These are phyloP conservation scores for Drosophila burlai DNA, from an alignment of 1,140 invertebrate genomes.

Conservation along the genomic window DNA sequence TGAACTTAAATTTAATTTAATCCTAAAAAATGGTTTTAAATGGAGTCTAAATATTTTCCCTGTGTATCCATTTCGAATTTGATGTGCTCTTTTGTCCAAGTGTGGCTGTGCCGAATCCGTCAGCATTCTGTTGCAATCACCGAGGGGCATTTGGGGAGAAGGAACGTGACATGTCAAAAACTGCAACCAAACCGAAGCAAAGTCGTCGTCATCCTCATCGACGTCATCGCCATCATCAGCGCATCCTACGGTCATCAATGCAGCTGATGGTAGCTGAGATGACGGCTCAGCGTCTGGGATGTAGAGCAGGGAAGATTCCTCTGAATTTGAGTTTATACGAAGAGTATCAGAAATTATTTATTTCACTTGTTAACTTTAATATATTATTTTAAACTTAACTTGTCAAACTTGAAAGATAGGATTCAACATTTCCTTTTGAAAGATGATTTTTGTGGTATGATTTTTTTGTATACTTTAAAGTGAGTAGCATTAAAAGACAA, in stretches of 20 bases:
- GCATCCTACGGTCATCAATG: conserved; percentile 30
- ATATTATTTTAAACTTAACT: neutral
- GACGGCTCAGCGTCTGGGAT: conserved; percentile 8
- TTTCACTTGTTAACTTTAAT: neutral
- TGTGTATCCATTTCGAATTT: conserved; percentile 13
- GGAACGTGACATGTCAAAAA: conserved; percentile 44
- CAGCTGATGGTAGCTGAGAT: conserved; percentile 1
- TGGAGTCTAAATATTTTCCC: neutral
- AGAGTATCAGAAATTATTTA: neutral
- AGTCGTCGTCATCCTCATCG: conserved; percentile 17
- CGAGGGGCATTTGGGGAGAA: conserved; percentile 40
- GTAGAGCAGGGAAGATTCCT: neutral
- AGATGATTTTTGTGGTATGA: too few relatives aligned
- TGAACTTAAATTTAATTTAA: too few relatives aligned
- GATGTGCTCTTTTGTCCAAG: conserved; percentile 31
- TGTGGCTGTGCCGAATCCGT: conserved; percentile 37
- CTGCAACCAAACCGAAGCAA: conserved; percentile 39
- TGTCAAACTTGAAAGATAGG: neutral
- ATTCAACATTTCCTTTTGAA: too few relatives aligned
- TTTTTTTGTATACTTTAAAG: too few relatives aligned
- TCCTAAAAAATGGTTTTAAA: neutral
- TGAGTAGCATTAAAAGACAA: too few relatives aligned
- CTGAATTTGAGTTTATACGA: neutral
- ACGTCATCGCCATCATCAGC: conserved; percentile 26
- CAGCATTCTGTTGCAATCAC: conserved; percentile 50